Conservation (phyloP, 2,888 invertebrate genomes). For the Steinernema carpocapsae region DNA sequence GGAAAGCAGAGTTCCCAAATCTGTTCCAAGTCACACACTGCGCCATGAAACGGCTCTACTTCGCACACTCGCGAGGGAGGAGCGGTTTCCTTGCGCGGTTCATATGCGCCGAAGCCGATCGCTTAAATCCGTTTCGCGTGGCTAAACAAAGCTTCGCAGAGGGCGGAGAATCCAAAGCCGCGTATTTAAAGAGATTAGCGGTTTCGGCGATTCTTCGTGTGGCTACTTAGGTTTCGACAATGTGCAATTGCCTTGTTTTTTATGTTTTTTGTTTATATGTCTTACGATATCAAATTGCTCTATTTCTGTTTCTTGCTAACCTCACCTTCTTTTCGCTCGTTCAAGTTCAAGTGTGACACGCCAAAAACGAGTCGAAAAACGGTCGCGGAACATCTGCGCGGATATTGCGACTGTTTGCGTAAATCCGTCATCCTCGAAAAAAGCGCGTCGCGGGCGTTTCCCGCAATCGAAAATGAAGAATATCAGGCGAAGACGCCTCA, state of each 20-base stretch:
- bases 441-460: slow-evolving; percentile 23
- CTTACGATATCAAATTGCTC: no score
- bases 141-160: background rate
- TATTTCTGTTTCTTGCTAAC: background rate
- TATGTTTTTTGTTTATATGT: background rate
- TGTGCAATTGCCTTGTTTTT: background rate
- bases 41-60: background rate
- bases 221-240: no score
- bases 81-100: background rate
- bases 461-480: slow-evolving; percentile 31
- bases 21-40: slow-evolving; percentile 21
- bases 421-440: slow-evolving; percentile 11
- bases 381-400: background rate
- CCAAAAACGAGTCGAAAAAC: background rate
- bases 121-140: no score
- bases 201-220: no score
- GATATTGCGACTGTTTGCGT: slow-evolving; percentile 26
- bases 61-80: background rate
- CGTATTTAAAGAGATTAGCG: background rate
- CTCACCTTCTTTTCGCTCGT: background rate
- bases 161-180: background rate
- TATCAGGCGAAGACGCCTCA: slow-evolving; percentile 23
- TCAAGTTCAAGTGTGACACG: background rate
- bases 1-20: slow-evolving; percentile 28
- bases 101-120: background rate